These are phyloP conservation scores for Melanostigma gelatinosum DNA, from an alignment of 2,113 vertebrate species.

Conservation along the genomic window DNA sequence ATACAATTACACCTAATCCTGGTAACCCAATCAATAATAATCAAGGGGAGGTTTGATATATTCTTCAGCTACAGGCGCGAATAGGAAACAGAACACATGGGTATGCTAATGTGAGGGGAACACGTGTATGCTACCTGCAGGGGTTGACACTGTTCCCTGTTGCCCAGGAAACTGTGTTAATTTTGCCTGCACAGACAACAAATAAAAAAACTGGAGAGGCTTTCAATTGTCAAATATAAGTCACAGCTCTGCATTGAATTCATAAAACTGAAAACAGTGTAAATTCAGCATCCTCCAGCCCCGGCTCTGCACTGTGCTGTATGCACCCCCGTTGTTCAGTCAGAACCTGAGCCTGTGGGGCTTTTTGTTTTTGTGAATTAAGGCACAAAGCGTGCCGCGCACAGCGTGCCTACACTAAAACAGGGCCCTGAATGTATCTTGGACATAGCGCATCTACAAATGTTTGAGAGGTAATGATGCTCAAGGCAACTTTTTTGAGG, in stretches of 20 bases:
- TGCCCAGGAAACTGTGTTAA: constrained; percentile 45
- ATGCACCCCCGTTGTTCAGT: constrained; percentile 12
- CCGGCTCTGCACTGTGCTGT: background rate
- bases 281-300: constrained; percentile 16
- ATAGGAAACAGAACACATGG: constrained; percentile 24
- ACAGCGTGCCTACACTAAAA: constrained; percentile 26
- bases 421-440: constrained; percentile 34
- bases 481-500: constrained; percentile 54
- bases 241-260: constrained; percentile 38
- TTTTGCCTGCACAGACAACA: constrained; percentile 14
- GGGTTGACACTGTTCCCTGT: constrained; percentile 40
- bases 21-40: constrained; percentile 20
- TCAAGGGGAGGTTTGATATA: constrained; percentile 1
- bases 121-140: constrained; percentile 65
- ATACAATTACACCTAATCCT: constrained; percentile 4
- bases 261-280: constrained; percentile 35
- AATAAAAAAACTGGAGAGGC: constrained; percentile 8
- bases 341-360: constrained; percentile 64
- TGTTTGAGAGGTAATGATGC: constrained; percentile 42
- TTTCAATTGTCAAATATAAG: constrained; percentile 44
- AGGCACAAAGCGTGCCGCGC: constrained; percentile 31
- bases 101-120: constrained; percentile 36
- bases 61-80: constrained; percentile 1
- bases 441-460: constrained; percentile 7
- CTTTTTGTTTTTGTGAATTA: constrained; percentile 18